Percentiles rank a stretch among this genome's conserved stretches.
Evolutionary conservation across 92 coral and sea anemone species (phyloP).

Genomic region (Porites cylindrica): DNA sequence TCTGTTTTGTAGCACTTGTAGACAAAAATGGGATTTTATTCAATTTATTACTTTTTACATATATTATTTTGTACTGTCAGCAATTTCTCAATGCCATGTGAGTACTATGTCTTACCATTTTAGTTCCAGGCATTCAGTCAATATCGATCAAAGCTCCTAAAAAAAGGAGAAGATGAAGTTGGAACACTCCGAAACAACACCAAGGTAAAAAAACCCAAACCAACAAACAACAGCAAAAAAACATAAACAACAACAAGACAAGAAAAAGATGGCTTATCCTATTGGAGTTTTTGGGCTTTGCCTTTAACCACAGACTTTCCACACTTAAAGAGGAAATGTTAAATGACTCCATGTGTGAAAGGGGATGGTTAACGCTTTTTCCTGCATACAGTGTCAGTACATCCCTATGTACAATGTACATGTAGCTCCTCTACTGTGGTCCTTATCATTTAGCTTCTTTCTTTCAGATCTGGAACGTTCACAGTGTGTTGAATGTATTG

Average conservation of each 20-base stretch:
- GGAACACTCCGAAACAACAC: constrained; percentile 83
- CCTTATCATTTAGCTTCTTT: constrained; percentile 24
- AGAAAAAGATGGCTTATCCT: too few species aligned
- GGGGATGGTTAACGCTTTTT: too few species aligned
- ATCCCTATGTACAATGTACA: too few species aligned
- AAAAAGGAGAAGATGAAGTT: constrained; percentile 87
- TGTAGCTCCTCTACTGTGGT: too few species aligned
- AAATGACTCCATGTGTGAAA: too few species aligned
- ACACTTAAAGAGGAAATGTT: too few species aligned
- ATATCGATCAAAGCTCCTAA: constrained; percentile 90
- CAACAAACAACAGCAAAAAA: neutral
- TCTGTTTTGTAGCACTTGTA: too few species aligned
- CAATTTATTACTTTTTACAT: too few species aligned
- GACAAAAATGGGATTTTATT: too few species aligned
- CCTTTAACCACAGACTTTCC: too few species aligned
- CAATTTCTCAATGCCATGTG: neutral
- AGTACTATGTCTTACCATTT: neutral
- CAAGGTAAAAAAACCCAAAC: constrained; percentile 65
- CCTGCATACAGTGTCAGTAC: too few species aligned
- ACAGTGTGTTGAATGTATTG: constrained; percentile 98
- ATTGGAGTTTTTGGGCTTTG: neutral
- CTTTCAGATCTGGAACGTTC: constrained; percentile 98
- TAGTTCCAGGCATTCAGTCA: constrained; percentile 96
- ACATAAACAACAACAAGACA: too few species aligned
- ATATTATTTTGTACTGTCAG: neutral